phyloP scores from a whole-genome alignment of 2,113 vertebrate species.

The Malurus alboscapulatus region DNA sequence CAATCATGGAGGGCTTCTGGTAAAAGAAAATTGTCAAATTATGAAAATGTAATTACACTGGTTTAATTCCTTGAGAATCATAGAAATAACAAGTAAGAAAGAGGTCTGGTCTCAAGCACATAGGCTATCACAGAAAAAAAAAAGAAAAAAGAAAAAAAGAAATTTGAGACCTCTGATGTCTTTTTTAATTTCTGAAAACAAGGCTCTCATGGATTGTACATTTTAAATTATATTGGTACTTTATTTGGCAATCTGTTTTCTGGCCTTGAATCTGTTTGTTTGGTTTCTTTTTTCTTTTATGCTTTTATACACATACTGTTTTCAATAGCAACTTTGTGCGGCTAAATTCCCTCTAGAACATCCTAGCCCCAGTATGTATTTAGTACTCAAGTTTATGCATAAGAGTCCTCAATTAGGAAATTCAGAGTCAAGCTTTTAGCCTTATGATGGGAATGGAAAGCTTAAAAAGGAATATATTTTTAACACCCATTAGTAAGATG shows the following conservation, averaged over 20 bases:
- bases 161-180: not conserved
- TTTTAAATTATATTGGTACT: not conserved
- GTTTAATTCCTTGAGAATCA: not conserved
- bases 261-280: not conserved
- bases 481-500: not conserved
- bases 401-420: not conserved
- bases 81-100: not conserved
- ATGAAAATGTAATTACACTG: accelerated
- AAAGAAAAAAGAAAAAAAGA: not conserved
- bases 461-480: not conserved
- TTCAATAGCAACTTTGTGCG: accelerated
- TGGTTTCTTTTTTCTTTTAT: not conserved
- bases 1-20: not conserved
- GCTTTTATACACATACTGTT: not conserved
- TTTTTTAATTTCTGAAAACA: not conserved
- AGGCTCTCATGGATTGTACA: not conserved
- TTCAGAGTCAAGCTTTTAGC: not conserved
- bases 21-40: not conserved
- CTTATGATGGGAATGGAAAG: not conserved
- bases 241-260: not conserved
- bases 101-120: not conserved
- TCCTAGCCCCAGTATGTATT: not conserved
- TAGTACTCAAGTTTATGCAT: not conserved
- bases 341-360: not conserved
- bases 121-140: not conserved